These are phyloP conservation scores for Butorides virescens DNA, from an alignment of 2,113 vertebrate genomes.

Conservation along the genomic window DNA sequence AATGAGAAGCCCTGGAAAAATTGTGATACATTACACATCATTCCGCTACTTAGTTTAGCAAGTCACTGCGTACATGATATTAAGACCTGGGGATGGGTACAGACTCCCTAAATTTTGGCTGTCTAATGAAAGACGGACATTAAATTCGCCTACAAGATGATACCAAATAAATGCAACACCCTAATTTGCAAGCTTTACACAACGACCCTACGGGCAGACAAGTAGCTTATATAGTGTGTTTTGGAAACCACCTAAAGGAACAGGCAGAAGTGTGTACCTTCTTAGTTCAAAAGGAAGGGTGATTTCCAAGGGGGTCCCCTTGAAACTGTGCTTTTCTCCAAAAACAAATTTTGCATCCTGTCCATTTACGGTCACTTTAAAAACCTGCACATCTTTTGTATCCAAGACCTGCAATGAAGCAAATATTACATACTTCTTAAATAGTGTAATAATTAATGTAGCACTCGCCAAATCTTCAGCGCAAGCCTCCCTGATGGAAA, in stretches of 20 bases:
- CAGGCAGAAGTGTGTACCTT: slow-evolving; percentile 74
- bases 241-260: background rate
- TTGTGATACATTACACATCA: accelerated
- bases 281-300: slow-evolving; percentile 84
- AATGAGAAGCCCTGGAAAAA: background rate
- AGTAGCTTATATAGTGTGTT: background rate
- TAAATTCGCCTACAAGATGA: background rate
- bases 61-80: background rate
- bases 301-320: slow-evolving; percentile 88
- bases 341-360: slow-evolving; percentile 82
- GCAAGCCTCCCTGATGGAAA: background rate
- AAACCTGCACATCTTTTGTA: slow-evolving; percentile 84
- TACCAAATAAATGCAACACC: background rate
- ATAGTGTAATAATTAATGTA: background rate
- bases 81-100: background rate
- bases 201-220: background rate
- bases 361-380: slow-evolving; percentile 82
- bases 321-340: slow-evolving; percentile 87
- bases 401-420: slow-evolving; percentile 85
- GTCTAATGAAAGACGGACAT: background rate
- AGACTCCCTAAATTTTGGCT: background rate
- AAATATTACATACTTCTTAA: background rate
- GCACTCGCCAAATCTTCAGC: background rate
- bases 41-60: background rate
- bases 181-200: background rate